Conservation (phyloP, 2,113 vertebrate species). For the Nesogale talazaci region DNA sequence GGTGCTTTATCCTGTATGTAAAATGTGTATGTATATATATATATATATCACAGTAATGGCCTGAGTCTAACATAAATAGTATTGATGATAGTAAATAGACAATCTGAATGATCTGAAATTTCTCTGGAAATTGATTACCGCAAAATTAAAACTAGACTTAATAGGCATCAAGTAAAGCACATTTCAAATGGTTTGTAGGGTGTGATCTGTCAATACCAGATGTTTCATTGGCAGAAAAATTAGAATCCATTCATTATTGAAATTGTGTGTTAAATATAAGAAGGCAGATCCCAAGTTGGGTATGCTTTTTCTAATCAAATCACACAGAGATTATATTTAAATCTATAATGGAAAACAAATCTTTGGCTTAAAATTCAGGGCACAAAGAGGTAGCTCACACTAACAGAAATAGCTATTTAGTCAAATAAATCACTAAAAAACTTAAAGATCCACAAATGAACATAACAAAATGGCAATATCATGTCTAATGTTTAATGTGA, state of each 20-base stretch:
- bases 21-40: too few species aligned
- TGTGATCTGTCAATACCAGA: background rate
- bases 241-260: background rate
- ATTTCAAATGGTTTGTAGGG: background rate
- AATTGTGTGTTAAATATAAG: slow-evolving; percentile 1
- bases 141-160: slow-evolving; percentile 28
- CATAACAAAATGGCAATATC: slow-evolving; percentile 7
- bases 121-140: background rate
- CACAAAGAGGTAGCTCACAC: slow-evolving; percentile 11
- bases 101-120: slow-evolving; percentile 5
- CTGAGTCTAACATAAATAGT: background rate
- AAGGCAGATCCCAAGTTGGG: background rate
- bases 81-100: slow-evolving; percentile 1
- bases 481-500: background rate
- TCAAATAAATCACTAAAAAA: slow-evolving; percentile 42
- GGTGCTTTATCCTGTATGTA: background rate
- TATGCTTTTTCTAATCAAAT: slow-evolving; percentile 1
- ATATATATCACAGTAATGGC: background rate
- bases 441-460: background rate
- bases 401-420: background rate
- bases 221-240: background rate
- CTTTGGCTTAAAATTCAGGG: slow-evolving; percentile 42
- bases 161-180: background rate
- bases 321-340: background rate
- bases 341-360: background rate